Percentiles rank a stretch among this genome's conserved stretches.
Conservation (phyloP, 2,888 invertebrate genomes). For the Sarcophaga rosellei region DNA sequence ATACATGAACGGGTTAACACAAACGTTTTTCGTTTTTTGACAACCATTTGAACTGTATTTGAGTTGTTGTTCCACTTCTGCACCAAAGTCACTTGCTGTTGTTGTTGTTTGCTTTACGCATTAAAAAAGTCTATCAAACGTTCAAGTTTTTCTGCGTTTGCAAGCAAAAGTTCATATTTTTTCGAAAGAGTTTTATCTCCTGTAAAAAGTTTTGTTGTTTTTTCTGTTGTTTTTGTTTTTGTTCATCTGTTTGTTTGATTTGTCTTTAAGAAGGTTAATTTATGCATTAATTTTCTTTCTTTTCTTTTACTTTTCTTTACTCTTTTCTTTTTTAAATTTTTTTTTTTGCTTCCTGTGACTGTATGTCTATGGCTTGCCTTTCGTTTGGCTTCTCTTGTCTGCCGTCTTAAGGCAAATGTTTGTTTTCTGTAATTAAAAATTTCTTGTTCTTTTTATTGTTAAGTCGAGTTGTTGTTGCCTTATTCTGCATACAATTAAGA, state of each 20-base stretch:
- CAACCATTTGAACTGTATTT: neutral
- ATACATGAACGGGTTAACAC: neutral
- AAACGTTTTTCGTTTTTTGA: neutral
- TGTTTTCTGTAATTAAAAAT: constrained; percentile 67
- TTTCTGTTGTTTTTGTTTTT: constrained; percentile 21
- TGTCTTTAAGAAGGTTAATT: constrained; percentile 71
- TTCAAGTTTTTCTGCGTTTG: constrained; percentile 40
- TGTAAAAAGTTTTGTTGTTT: constrained; percentile 58
- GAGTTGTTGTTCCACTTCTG: constrained; percentile 15
- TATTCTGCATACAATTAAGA: constrained; percentile 31
- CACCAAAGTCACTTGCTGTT: constrained; percentile 27
- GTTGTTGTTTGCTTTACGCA: constrained; percentile 55
- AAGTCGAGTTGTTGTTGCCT: neutral
- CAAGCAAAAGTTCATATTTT: constrained; percentile 33
- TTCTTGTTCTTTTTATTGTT: neutral
- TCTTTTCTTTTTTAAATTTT: neutral
- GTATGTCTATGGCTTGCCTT: constrained; percentile 16
- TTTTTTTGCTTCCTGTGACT: constrained; percentile 1
- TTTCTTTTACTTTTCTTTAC: neutral
- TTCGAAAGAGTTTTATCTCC: constrained; percentile 64
- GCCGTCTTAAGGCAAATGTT: constrained; percentile 53
- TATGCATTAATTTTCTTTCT: constrained; percentile 70
- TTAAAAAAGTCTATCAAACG: constrained; percentile 63
- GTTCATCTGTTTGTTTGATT: constrained; percentile 57
- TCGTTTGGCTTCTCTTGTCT: neutral